phyloP scores from a whole-genome alignment of 2,888 invertebrate species.

The Colletes collaris region DNA sequence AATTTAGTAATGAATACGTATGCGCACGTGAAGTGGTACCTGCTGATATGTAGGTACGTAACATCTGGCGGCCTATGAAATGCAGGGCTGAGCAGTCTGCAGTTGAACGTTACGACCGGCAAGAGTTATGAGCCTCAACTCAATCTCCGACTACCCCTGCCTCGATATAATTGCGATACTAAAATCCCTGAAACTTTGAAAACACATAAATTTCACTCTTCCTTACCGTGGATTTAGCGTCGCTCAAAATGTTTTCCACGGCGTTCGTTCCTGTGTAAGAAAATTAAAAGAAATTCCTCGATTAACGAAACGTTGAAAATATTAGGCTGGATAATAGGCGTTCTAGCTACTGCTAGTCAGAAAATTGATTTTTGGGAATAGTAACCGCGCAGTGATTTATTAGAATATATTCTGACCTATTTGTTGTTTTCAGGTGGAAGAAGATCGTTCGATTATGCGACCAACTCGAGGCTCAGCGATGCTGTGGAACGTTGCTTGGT shows the following conservation, averaged over 20 bases:
- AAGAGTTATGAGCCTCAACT: slow-evolving; percentile 78
- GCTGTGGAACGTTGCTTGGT: too few relatives aligned
- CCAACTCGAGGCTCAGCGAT: too few relatives aligned
- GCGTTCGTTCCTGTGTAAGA: too few relatives aligned
- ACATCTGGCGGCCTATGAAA: slow-evolving; percentile 80
- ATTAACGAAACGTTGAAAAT: not conserved
- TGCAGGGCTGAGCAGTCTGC: slow-evolving; percentile 76
- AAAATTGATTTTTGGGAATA: too few relatives aligned
- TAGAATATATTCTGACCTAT: too few relatives aligned
- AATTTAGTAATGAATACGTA: slow-evolving; percentile 77
- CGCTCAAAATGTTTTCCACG: not conserved
- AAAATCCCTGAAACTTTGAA: slow-evolving; percentile 66
- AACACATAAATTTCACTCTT: slow-evolving; percentile 54
- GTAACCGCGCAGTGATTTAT: too few relatives aligned
- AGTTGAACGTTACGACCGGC: slow-evolving; percentile 77
- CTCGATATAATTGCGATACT: slow-evolving; percentile 73
- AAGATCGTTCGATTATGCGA: too few relatives aligned
- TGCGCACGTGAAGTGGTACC: slow-evolving; percentile 74
- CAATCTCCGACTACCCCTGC: slow-evolving; percentile 72
- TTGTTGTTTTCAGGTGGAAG: too few relatives aligned
- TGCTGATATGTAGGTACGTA: slow-evolving; percentile 77
- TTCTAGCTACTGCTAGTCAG: too few relatives aligned
- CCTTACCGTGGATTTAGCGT: not conserved
- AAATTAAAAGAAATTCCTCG: not conserved
- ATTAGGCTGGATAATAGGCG: too few relatives aligned